Percentiles rank a stretch among this genome's conserved stretches.
These are phyloP conservation scores for Conistra vaccinii DNA, from an alignment of 2,888 invertebrate genomes.

Conservation along the genomic window DNA sequence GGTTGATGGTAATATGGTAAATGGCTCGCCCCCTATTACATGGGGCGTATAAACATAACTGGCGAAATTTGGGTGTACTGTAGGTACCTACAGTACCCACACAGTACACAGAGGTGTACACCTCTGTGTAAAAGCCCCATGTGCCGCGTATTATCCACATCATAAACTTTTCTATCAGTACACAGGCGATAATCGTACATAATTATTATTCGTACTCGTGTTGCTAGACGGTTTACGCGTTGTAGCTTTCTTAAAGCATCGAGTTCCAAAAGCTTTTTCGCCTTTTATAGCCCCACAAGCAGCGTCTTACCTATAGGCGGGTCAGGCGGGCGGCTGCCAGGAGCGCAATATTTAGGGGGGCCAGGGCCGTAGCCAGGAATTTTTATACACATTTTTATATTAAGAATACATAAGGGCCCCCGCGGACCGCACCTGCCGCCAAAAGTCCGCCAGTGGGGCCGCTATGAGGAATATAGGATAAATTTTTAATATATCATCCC, in stretches of 20 bases:
- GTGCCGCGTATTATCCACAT: neutral
- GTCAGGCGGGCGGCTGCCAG: no score
- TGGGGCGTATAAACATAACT: neutral
- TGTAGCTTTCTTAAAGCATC: neutral
- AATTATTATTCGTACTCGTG: neutral
- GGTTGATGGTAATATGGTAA: neutral
- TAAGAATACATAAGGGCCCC: no score
- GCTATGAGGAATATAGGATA: no score
- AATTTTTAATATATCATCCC: no score
- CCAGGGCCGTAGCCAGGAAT: no score
- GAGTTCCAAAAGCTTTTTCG: neutral
- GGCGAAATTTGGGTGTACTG: neutral
- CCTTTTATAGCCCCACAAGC: neutral
- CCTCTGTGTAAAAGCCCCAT: neutral
- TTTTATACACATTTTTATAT: no score
- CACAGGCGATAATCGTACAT: neutral
- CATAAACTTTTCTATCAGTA: neutral
- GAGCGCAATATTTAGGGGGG: no score
- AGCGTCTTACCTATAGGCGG: neutral
- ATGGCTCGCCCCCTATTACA: neutral
- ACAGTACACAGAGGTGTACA: no score
- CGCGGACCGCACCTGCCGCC: no score
- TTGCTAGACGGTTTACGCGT: neutral
- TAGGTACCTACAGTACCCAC: no score
- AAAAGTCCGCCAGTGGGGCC: no score